Evolutionary conservation across 2,113 vertebrate species (phyloP), one percentile per base, ranked within the genome.

Genomic region (Mus musculus): DNA sequence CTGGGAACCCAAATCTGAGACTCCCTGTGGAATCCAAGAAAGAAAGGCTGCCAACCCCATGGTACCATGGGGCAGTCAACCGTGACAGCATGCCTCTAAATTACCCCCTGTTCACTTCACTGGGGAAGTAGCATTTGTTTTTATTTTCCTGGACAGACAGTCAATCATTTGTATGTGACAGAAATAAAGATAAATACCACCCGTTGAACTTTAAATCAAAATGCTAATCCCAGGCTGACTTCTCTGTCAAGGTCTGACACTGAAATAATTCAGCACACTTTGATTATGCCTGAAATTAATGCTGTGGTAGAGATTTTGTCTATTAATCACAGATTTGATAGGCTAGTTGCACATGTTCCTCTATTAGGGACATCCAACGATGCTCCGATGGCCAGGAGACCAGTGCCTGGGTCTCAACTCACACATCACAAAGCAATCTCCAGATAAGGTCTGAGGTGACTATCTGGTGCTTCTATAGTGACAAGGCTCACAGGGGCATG

Each of bases 121-220:
- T 96, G 81, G 63, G 86, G 49, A 97, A 97, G 73, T 91, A 95
- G 93, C 90, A 95, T 95, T 97, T 96, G 97, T 96, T 97, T 98
- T 97, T 85, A 80, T 95, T 98, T 96, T 76, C 87, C 52, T 94
- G 95, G 95, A 96, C 91, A 98, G 96, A 95, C 94, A 96, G 97
- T 97, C 97, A 96, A 96, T 96, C 98, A 97, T 36, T 56, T 0
- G 2, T 65, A 90, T 96, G 96, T 95, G 95, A 97, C 96, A 97
- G 96, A 98, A 98, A 97, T 96, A 96, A 97, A 95, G 97, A 96
- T 67, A 97, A 98, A 98, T 94, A 94, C 69, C 86, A 97, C 75
- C 93, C 92, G 89, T 28, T 92, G 92, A 13, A 8, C 93, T 52
- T 82, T 98, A 98, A 98, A 97, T 98, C 98, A 98, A 95, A 95